Evolutionary conservation across 2,797 vertebrate genomes (phyloP).

Genomic region (Parauchenoglanis punctatus): DNA sequence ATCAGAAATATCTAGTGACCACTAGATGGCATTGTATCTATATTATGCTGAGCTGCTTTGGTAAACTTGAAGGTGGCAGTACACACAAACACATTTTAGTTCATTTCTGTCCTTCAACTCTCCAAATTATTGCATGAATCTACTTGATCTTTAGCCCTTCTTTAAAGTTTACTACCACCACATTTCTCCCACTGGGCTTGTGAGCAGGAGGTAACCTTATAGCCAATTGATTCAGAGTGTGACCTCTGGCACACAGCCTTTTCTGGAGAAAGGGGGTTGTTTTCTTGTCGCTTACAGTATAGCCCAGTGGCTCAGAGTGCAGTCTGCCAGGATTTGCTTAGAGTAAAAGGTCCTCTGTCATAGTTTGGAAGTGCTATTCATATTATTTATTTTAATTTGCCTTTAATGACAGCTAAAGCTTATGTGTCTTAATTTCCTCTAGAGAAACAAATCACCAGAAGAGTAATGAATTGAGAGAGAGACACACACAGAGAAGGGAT

Average conservation of each 20-base stretch:
- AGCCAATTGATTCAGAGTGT: constrained; percentile 12
- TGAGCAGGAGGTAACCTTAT: constrained; percentile 29
- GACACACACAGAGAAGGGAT: not conserved
- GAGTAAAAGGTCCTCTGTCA: constrained; percentile 39
- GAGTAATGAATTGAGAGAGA: constrained; percentile 13
- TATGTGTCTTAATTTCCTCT: constrained; percentile 24
- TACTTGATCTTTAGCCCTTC: constrained; percentile 55
- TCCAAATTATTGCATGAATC: constrained; percentile 17
- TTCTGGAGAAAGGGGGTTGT: constrained; percentile 40
- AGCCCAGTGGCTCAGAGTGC: constrained; percentile 67
- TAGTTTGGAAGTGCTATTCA: constrained; percentile 48
- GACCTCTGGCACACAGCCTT: constrained; percentile 20
- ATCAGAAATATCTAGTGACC: constrained; percentile 46
- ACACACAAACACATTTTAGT: not conserved
- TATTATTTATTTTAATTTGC: constrained; percentile 18
- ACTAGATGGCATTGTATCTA: constrained; percentile 66
- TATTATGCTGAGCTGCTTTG: constrained; percentile 2
- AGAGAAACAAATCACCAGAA: constrained; percentile 26
- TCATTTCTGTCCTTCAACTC: constrained; percentile 8
- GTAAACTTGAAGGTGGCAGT: constrained; percentile 25
- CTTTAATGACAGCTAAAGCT: constrained; percentile 16
- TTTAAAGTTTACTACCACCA: constrained; percentile 56
- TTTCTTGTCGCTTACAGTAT: constrained; percentile 50
- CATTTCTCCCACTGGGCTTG: constrained; percentile 50
- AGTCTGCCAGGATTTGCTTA: constrained; percentile 56